Percentiles rank a stretch among this genome's conserved stretches.
These are phyloP conservation scores for Prinia subflava DNA, from an alignment of 2,113 vertebrate species.

Conservation along the genomic window DNA sequence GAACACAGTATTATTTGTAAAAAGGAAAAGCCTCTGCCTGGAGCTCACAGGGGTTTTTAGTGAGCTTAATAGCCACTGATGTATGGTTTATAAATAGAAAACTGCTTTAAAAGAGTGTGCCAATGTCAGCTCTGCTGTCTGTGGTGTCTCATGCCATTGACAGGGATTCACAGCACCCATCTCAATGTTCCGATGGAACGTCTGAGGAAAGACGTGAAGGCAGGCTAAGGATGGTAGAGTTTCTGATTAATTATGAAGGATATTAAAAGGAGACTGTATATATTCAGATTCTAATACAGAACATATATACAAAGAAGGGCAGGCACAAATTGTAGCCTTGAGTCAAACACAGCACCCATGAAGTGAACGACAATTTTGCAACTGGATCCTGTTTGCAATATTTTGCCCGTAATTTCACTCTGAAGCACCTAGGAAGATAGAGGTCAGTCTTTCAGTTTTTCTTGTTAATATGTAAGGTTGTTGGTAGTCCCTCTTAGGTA, in stretches of 20 bases:
- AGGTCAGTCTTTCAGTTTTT: neutral
- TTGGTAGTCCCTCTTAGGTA: neutral
- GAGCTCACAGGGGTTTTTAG: neutral
- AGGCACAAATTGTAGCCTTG: neutral
- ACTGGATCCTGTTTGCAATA: neutral
- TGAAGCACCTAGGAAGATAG: neutral
- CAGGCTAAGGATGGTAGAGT: neutral
- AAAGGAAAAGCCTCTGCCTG: neutral
- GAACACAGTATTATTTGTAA: neutral
- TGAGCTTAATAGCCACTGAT: neutral
- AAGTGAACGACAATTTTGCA: neutral
- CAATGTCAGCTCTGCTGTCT: neutral
- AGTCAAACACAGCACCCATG: neutral
- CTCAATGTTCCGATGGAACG: accelerated
- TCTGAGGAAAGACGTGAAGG: neutral
- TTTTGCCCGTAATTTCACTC: neutral
- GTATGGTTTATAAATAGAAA: conserved; percentile 11
- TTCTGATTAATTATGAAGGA: neutral
- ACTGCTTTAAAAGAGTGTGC: neutral
- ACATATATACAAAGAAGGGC: neutral
- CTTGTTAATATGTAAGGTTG: neutral
- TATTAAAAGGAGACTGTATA: neutral
- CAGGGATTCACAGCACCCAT: neutral
- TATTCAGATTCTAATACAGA: neutral
- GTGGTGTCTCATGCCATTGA: neutral